Conservation (phyloP, 1,140 invertebrate species). For the Agrilus planipennis region DNA sequence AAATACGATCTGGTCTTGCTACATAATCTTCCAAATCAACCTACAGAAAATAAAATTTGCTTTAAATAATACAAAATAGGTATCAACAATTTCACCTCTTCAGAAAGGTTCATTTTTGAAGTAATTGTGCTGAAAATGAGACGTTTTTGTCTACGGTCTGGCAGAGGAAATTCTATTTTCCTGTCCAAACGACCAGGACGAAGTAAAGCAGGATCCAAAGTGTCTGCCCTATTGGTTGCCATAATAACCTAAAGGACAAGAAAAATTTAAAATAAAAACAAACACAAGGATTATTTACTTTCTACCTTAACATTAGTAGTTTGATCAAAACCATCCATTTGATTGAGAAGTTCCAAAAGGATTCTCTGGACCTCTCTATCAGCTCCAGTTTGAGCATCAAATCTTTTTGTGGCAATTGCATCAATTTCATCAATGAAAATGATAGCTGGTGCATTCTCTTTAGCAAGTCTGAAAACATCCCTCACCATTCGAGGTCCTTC, state of each 20-base stretch:
- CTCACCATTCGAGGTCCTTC: slow-evolving; percentile 99
- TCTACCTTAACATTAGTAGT: slow-evolving; percentile 96
- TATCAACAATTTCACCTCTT: slow-evolving; percentile 52
- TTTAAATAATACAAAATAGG: not conserved
- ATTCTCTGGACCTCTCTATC: slow-evolving; percentile 99
- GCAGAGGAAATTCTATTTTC: slow-evolving; percentile 98
- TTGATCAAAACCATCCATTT: slow-evolving; percentile 99
- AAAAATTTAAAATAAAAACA: not conserved
- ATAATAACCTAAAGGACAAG: slow-evolving; percentile 76
- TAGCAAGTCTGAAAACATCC: slow-evolving; percentile 96
- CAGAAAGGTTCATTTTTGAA: slow-evolving; percentile 97
- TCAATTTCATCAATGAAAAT: slow-evolving; percentile 99
- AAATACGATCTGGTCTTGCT: slow-evolving; percentile 94
- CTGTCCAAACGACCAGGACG: slow-evolving; percentile 94
- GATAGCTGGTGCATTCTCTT: slow-evolving; percentile 98
- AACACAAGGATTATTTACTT: not conserved
- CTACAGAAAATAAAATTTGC: slow-evolving; percentile 14
- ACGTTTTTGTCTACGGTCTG: slow-evolving; percentile 95
- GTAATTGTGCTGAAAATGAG: slow-evolving; percentile 98
- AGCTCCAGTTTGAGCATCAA: slow-evolving; percentile 97
- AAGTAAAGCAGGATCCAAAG: slow-evolving; percentile 92
- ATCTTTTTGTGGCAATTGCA: slow-evolving; percentile 96
- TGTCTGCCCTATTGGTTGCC: slow-evolving; percentile 98
- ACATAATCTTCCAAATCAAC: slow-evolving; percentile 99
- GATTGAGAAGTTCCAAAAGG: slow-evolving; percentile 92